Conservation (phyloP, 2,113 vertebrate species). For the Microtus pennsylvanicus region DNA sequence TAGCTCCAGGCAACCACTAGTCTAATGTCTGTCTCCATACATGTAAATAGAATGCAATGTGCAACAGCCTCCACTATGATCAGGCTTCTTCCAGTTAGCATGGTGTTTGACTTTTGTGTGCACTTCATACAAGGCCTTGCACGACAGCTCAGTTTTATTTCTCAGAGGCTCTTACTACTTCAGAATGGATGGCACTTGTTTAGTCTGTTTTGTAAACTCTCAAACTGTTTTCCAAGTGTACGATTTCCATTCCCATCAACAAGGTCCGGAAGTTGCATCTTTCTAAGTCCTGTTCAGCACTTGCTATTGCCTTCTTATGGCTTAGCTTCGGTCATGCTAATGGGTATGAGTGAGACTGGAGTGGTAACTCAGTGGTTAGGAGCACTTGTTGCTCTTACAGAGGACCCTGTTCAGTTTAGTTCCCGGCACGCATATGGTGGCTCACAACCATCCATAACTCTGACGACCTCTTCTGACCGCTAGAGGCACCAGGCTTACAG, state of each 20-base stretch:
- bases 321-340: neutral
- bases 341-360: neutral
- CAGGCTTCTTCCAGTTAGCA: slow-evolving; percentile 2
- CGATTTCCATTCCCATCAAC: neutral
- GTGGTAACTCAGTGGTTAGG: neutral
- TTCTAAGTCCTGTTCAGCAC: neutral
- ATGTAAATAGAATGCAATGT: neutral
- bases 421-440: neutral
- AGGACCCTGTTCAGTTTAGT: neutral
- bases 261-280: neutral
- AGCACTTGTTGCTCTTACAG: neutral
- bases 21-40: slow-evolving; percentile 26
- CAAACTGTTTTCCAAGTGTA: neutral
- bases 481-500: neutral
- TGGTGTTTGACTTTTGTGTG: neutral
- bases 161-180: neutral
- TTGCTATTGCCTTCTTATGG: neutral
- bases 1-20: neutral
- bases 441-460: neutral
- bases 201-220: neutral
- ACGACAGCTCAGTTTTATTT: neutral
- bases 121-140: neutral
- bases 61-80: neutral
- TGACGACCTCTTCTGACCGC: neutral
- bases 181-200: neutral